These are phyloP conservation scores for Spilosoma lubricipeda DNA, from an alignment of 2,888 invertebrate species.

Conservation along the genomic window DNA sequence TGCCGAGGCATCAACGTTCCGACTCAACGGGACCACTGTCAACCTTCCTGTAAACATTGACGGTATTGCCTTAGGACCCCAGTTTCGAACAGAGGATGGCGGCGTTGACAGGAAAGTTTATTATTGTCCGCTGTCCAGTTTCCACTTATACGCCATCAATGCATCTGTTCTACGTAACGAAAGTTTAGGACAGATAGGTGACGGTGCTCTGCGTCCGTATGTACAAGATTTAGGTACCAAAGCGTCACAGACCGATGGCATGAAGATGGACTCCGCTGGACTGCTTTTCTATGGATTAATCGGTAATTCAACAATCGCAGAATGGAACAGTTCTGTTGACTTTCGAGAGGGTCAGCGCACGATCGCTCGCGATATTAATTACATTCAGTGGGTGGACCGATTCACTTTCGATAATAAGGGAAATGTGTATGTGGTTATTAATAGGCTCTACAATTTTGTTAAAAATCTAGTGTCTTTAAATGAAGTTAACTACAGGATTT, in stretches of 20 bases:
- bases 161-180: slow-evolving; percentile 87
- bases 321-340: slow-evolving; percentile 88
- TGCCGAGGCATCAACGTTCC: slow-evolving; percentile 86
- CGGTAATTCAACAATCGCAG: slow-evolving; percentile 89
- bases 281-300: slow-evolving; percentile 90
- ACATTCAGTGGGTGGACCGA: slow-evolving; percentile 91
- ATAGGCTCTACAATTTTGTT: slow-evolving; percentile 89
- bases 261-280: slow-evolving; percentile 91
- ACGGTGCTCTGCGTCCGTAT: slow-evolving; percentile 73
- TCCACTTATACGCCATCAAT: slow-evolving; percentile 88
- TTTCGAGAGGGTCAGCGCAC: slow-evolving; percentile 87
- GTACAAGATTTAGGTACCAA: slow-evolving; percentile 88
- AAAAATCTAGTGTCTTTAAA: slow-evolving; percentile 86
- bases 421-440: slow-evolving; percentile 89
- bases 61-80: slow-evolving; percentile 90
- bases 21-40: slow-evolving; percentile 86
- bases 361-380: slow-evolving; percentile 88
- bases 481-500: slow-evolving; percentile 89
- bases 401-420: slow-evolving; percentile 89
- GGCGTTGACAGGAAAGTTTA: slow-evolving; percentile 85
- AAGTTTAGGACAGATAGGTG: slow-evolving; percentile 68
- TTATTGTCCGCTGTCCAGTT: slow-evolving; percentile 90
- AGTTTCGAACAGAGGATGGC: slow-evolving; percentile 71
- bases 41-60: slow-evolving; percentile 88
- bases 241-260: slow-evolving; percentile 90